Evolutionary conservation across 2,888 invertebrate species (phyloP).

Genomic region (Amphipoea oculea): DNA sequence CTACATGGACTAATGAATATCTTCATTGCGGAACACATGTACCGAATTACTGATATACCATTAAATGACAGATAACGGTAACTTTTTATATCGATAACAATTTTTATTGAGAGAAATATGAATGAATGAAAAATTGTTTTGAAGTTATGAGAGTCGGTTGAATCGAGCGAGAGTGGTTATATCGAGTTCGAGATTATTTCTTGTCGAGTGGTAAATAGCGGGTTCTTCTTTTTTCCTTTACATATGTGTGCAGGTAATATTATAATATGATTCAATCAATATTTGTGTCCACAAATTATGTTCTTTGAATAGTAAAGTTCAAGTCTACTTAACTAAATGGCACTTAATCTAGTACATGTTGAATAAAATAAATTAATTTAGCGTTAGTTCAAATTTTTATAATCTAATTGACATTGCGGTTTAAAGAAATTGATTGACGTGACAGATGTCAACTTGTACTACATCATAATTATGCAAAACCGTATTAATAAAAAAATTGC

Average conservation of each 20-base stretch:
- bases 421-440: slow-evolving; percentile 7
- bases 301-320: background rate
- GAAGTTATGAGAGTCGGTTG: slow-evolving; percentile 11
- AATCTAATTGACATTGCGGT: slow-evolving; percentile 23
- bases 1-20: slow-evolving; percentile 65
- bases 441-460: slow-evolving; percentile 36
- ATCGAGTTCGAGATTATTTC: background rate
- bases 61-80: slow-evolving; percentile 27
- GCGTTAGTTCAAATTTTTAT: background rate
- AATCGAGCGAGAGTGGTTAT: background rate
- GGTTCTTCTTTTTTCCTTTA: background rate
- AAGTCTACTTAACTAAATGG: background rate
- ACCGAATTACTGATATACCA: slow-evolving; percentile 55
- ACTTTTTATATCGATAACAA: slow-evolving; percentile 45
- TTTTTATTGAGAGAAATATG: slow-evolving; percentile 48
- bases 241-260: background rate
- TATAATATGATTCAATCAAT: background rate
- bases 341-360: background rate
- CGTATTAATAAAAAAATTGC: background rate
- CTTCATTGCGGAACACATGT: slow-evolving; percentile 63
- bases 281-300: background rate
- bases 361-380: background rate
- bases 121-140: slow-evolving; percentile 40
- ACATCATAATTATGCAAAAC: background rate
- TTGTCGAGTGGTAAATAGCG: background rate